These are phyloP conservation scores for Montipora capricornis DNA, from an alignment of 64 coral and sea anemone genomes.

Conservation along the genomic window DNA sequence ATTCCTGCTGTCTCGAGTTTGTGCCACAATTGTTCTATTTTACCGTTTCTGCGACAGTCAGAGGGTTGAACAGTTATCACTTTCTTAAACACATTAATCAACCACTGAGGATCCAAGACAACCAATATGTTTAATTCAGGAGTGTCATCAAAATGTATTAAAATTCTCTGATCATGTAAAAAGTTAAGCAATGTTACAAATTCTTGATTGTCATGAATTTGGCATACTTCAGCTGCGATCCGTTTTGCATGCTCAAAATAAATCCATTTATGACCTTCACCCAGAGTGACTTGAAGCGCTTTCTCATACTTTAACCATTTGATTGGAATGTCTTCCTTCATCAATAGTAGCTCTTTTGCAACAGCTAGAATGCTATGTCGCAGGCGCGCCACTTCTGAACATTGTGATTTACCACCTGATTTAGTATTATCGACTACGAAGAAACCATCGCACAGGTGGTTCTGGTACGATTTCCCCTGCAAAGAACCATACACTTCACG, in stretches of 20 bases:
- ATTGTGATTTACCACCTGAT: not conserved
- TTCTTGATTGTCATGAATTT: conserved; percentile 22
- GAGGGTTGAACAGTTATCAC: conserved; percentile 23
- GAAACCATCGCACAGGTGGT: too few relatives aligned
- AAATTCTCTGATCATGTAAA: conserved; percentile 44
- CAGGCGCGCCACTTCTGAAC: not conserved
- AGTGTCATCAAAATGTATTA: conserved; percentile 47
- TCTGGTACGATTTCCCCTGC: too few relatives aligned
- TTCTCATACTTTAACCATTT: conserved; percentile 31
- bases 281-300: not conserved
- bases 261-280: not conserved
- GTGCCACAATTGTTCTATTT: not conserved
- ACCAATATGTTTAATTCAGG: conserved; percentile 12
- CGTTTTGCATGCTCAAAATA: not conserved
- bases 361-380: not conserved
- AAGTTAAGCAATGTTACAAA: conserved; percentile 14
- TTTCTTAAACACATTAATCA: conserved; percentile 27
- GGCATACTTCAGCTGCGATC: not conserved
- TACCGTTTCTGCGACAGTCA: too few relatives aligned
- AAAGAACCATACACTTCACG: too few relatives aligned
- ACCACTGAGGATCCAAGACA: conserved; percentile 34
- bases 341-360: conserved; percentile 20
- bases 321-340: conserved; percentile 29
- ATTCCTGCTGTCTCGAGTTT: conserved; percentile 28
- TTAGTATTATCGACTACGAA: too few relatives aligned